Base-by-base conservation (phyloP, 2,113 vertebrate species). In the Eupsittula cactorum region DNA sequence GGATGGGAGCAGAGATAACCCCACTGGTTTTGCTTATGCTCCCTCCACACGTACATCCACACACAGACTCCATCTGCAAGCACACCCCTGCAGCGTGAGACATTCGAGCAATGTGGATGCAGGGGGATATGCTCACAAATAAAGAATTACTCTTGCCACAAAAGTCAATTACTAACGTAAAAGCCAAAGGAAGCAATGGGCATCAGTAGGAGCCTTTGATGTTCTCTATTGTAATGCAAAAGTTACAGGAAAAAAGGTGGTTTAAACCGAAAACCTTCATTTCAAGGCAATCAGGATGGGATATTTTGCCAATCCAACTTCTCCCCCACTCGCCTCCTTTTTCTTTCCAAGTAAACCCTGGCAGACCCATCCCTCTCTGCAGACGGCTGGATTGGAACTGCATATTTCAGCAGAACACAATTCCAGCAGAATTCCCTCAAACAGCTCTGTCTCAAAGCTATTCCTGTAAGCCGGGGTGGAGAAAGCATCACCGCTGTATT, bases 401-500 rank as follows among this genome's bases (percentile, higher is more conserved):
- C 70, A 79, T 92, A 83, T 78, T 90, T 86, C 82, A 74, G 82
- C 82, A 28, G 63, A 63, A n/a, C 37, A 2, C 15, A 3, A 28
- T 74, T 95, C 92, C 90, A 92, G 59, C 60, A 88, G 75, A 64
- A 91, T 90, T 94, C 65, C 83, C 75, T 53, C 79, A 87, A 68
- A 42, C 86, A 81, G 68, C 59, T 80, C 76, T 69, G 76, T 85
- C 88, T 82, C 74, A 19, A 41, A 93, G 60, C 59, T 74, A 6
- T 82, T 85, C 88, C 85, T 18, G 10, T 78, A 89, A 86, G 14
- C 0, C 0, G 23, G 81, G 81, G 55, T 82, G 71, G 92, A 75
- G 81, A 47, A 89, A 89, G 41, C 49, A 35, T 49, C 63, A 28
- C n/a, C 21, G 18, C 85, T 81, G 59, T 37, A 33, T 46, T 63